Evolutionary conservation across 2,888 invertebrate species (phyloP), one percentile per base, ranked within the genome.

Genomic region (Andrena camellia): DNA sequence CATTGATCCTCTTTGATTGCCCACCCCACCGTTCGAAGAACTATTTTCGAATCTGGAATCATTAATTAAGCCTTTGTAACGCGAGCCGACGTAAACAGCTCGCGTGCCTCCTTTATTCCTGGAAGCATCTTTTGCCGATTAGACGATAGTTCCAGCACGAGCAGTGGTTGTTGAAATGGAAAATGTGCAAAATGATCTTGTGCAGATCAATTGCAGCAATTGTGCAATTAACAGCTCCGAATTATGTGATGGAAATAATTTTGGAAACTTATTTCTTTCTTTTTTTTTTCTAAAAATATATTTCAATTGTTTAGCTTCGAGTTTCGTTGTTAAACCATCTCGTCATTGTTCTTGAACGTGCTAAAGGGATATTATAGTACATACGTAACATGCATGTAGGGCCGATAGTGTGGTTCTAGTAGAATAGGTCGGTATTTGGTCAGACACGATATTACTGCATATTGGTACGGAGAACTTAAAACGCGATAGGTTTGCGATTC

Each of bases 1-100:
- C 97, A 97, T 97, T 78, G 71, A 76, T 82, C 60, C 81, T 69
- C 31, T 54, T 66, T 69, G 64, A 71, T 63, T 64, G 35, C 68
- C 50, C 64, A 64, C 70, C 17, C 62, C 87, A 13, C 67, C 67
- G 33, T 54, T 35, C 31, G 74, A 77, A 59, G 35, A 85, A 83
- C 74, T 86, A 87, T 66, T 80, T 63, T 64, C 60, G 59, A 74
- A 67, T 78, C 86, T 87, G 78, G 35, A 87, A 85, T 54, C 4
- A n/a, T 50, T 78, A 71, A 80, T 78, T 26, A 59, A 66, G 29
- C 10, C 4, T 10, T 64, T 57, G 20, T n/a, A 52, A 29, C 13
- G 20, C n/a, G 42, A 10, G 20, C 10, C 13, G 7, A 42, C 1
- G 7, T 33, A n/a, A 26, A 17, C 23, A 35, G 64, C 54, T n/a